These are phyloP conservation scores for Lithosia quadra DNA, from an alignment of 2,888 invertebrate genomes.

Conservation along the genomic window DNA sequence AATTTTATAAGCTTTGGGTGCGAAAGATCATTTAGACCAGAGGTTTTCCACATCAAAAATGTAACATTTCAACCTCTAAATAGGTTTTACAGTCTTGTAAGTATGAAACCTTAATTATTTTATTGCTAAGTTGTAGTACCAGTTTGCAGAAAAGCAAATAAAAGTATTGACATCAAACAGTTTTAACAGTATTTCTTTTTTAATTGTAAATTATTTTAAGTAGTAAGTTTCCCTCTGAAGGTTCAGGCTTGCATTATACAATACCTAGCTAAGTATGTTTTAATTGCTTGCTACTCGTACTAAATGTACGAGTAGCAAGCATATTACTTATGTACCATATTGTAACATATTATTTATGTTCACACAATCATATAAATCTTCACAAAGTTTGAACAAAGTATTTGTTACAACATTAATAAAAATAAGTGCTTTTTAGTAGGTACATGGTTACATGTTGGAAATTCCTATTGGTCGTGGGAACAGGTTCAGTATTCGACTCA, in stretches of 20 bases:
- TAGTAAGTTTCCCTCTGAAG: neutral
- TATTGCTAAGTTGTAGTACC: neutral
- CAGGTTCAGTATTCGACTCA: no score
- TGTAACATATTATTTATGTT: no score
- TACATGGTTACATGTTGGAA: no score
- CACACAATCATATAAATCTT: no score
- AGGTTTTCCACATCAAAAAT: slow-evolving; percentile 28
- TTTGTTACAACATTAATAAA: no score
- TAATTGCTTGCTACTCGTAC: no score
- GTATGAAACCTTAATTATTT: slow-evolving; percentile 25
- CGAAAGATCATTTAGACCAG: slow-evolving; percentile 23
- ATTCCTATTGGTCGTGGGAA: no score
- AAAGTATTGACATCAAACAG: neutral
- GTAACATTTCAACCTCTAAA: slow-evolving; percentile 29
- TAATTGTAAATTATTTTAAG: neutral
- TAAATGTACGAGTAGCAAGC: no score
- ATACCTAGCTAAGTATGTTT: no score
- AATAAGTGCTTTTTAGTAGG: no score
- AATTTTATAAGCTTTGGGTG: slow-evolving; percentile 27
- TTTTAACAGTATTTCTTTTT: neutral
- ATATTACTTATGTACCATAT: no score
- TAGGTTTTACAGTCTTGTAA: slow-evolving; percentile 5
- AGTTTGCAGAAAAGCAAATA: slow-evolving; percentile 6
- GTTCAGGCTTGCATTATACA: neutral
- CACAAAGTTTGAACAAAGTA: no score